Evolutionary conservation across 2,797 vertebrate species (phyloP), one percentile per base, ranked within the genome.

Genomic region (Otolemur crassicaudatus): DNA sequence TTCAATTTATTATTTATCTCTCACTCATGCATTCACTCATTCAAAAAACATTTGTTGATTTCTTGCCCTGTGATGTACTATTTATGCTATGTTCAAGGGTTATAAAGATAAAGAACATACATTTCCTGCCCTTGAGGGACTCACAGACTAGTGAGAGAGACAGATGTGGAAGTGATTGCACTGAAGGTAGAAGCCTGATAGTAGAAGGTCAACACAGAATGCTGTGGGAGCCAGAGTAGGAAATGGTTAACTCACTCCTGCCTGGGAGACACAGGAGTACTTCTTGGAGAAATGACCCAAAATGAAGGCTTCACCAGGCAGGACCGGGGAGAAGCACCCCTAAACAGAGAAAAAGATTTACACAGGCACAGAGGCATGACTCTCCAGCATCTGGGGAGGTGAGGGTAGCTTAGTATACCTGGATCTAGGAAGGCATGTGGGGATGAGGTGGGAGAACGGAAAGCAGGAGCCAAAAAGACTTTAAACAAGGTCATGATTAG

Each of bases 401-500:
- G 1, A 1, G 13, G 22, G 23, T 3, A 63, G 65, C 37, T 20
- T 37, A 11, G 23, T 14, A 7, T 31, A 49, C 65, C 22, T 1
- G 17, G 60, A 77, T 25, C 90, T 61, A 12, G 37, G 53, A 75
- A 79, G 27, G 31, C 43, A 7, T 3, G 29, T 14, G 34, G 13
- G 14, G 92, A 60, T 3, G 9, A 7, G 9, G 16, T 22, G 22
- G 70, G 29, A 93, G 43, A 53, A 46, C 43, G 27, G 61, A 77
- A 80, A 85, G 58, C 25, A 34, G 53, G 29, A 76, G 31, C 76
- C 46, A 29, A 56, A 93, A 73, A 4, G 49, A 76, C 77, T 85
- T 87, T 73, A 89, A 63, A 79, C 65, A 87, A 53, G 65, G 40
- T 70, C 40, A 46, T 34, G 46, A 73, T 95, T 70, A 70, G 79